phyloP scores from a whole-genome alignment of 2,797 vertebrate genomes.

The Hoplostethus atlanticus region DNA sequence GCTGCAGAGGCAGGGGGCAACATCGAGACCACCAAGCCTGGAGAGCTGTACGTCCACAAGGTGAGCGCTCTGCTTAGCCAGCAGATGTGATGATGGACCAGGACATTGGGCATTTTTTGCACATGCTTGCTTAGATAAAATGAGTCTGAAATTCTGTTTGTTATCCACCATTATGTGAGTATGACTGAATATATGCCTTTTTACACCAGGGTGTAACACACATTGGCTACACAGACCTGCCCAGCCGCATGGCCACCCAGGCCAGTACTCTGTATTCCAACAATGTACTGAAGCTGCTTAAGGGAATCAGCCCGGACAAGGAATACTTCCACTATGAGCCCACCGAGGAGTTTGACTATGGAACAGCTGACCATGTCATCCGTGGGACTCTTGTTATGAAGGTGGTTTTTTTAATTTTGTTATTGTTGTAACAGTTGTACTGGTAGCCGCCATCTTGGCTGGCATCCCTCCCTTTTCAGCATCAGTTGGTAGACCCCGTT shows the following conservation, averaged over 20 bases:
- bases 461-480: conserved; percentile 35
- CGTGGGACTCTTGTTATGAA: conserved; percentile 85
- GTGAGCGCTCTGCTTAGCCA: conserved; percentile 38
- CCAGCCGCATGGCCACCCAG: conserved; percentile 88
- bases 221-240: conserved; percentile 87
- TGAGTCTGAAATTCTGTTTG: too few species aligned
- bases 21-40: conserved; percentile 81
- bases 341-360: conserved; percentile 85
- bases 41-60: conserved; percentile 75
- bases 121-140: too few species aligned
- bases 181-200: conserved; percentile 5
- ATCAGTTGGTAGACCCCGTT: conserved; percentile 42
- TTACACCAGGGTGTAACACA: conserved; percentile 88
- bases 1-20: conserved; percentile 83
- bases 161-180: too few species aligned
- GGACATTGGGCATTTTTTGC: not conserved
- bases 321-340: conserved; percentile 88
- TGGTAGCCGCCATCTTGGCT: conserved; percentile 34
- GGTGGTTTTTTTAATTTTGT: conserved; percentile 64
- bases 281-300: conserved; percentile 91
- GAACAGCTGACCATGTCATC: conserved; percentile 85
- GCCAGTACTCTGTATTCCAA: conserved; percentile 91
- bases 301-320: conserved; percentile 88
- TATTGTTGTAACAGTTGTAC: conserved; percentile 31
- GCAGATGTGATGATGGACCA: not conserved